Conservation (phyloP, 30 jellyfish, hydroid and myxozoan genomes). For the Mastigias papua region DNA sequence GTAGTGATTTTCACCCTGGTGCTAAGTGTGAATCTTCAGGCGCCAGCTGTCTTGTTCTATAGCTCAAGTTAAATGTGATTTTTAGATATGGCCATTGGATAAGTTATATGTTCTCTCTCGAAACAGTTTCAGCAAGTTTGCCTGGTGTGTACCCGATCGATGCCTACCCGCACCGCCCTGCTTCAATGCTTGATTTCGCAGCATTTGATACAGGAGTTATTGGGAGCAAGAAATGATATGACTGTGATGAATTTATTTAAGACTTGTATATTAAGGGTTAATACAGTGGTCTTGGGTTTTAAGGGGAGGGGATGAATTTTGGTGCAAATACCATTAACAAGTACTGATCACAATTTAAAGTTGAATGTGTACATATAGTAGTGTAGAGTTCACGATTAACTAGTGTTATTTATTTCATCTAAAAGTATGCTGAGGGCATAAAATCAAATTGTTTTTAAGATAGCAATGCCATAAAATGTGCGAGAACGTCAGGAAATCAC, state of each 20-base stretch:
- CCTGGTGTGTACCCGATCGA: constrained; percentile 96
- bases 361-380: background rate
- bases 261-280: constrained; percentile 6
- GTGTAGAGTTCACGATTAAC: background rate
- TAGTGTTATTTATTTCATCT: background rate
- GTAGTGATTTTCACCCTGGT: too few species aligned
- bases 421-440: background rate
- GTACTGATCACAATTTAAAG: background rate
- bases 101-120: constrained; percentile 27
- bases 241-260: constrained; percentile 9
- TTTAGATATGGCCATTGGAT: background rate
- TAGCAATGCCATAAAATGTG: too few species aligned
- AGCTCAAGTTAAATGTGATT: background rate
- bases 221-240: constrained; percentile 77
- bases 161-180: constrained; percentile 85
- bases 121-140: constrained; percentile 91
- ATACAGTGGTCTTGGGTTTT: background rate
- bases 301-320: background rate
- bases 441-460: too few species aligned
- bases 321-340: background rate
- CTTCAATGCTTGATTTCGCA: constrained; percentile 94
- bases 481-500: too few species aligned
- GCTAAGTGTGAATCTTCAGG: background rate
- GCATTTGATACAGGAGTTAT: constrained; percentile 77
- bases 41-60: background rate